These are phyloP conservation scores for Hemichromis elongatus DNA, from an alignment of 2,113 vertebrate genomes.

Conservation along the genomic window DNA sequence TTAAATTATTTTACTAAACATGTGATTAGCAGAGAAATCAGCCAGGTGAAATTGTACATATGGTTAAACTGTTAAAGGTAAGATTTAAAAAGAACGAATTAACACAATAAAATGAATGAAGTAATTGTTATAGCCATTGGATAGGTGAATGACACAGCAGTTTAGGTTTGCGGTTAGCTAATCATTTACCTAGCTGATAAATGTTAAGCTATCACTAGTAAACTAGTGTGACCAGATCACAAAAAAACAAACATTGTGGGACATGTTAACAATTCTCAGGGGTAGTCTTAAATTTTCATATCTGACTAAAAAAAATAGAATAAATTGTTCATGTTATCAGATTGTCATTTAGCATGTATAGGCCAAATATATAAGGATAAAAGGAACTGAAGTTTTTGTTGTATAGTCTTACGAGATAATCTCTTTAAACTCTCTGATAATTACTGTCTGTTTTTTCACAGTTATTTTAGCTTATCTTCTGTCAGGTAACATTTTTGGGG, in stretches of 20 bases:
- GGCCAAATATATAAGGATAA: neutral
- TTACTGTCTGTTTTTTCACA: no score
- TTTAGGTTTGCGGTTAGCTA: neutral
- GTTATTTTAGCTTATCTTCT: no score
- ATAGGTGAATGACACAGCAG: neutral
- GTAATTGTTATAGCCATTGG: neutral
- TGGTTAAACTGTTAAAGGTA: neutral
- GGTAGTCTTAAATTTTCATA: neutral
- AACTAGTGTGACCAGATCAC: neutral
- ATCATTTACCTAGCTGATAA: no score
- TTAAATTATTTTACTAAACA: neutral
- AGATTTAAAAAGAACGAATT: neutral
- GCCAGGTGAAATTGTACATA: neutral
- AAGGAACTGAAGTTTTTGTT: neutral
- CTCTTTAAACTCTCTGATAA: neutral
- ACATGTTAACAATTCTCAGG: neutral
- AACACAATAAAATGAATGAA: neutral
- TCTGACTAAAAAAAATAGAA: neutral
- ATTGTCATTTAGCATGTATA: neutral
- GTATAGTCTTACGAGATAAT: neutral
- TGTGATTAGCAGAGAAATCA: neutral
- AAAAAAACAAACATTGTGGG: neutral
- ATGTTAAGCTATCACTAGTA: neutral
- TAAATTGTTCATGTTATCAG: neutral
- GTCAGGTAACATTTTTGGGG: no score